Evolutionary conservation across 2,797 vertebrate genomes (phyloP), one percentile per base, ranked within the genome.

Genomic region (Sylvilagus floridanus): DNA sequence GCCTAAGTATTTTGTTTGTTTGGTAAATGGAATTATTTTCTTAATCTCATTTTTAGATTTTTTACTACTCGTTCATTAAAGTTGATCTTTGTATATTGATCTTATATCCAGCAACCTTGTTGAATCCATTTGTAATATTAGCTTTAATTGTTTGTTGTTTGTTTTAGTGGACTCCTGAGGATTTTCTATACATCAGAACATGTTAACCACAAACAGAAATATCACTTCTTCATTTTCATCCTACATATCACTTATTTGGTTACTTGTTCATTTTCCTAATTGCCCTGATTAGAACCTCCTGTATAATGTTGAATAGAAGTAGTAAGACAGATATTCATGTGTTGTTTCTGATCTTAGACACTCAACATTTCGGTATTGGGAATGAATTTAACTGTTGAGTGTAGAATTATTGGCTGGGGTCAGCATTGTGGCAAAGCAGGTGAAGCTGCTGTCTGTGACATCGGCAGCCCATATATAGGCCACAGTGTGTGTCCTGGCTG

Each of bases 21-120:
- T 88, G 52, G 1, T 84, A 76, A 88, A 66, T 91, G 35, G 50
- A 85, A 85, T 76, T 72, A 19, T 72, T 79, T 91, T 94, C 66
- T 84, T 83, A 73, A 83, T 57, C 30, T 19, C 22, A 73, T 75
- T 75, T 75, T 30, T 28, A 76, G 37, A 69, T 17, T 69, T n/a
- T 71, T 87, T 62, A 62, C 69, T 87, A 12, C 28, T 91, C 76
- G 10, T 76, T 62, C 73, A 76, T 76, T 69, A n/a, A 78, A 42
- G 62, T 71, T 50, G 22, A 63, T 65, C 16, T 57, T 72, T 88
- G 5, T 76, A 30, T 76, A 65, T 79, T 86, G 24, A 76, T 83
- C 37, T 71, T 87, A 2, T 68, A 32, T 73, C 42, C 60, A 42
- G 7, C 65, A 82, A 72, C 16, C 42, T 85, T 86, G 24, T 22